Evolutionary conservation across 2,113 vertebrate species (phyloP), one percentile per base, ranked within the genome.

Genomic region (Deroptyus accipitrinus): DNA sequence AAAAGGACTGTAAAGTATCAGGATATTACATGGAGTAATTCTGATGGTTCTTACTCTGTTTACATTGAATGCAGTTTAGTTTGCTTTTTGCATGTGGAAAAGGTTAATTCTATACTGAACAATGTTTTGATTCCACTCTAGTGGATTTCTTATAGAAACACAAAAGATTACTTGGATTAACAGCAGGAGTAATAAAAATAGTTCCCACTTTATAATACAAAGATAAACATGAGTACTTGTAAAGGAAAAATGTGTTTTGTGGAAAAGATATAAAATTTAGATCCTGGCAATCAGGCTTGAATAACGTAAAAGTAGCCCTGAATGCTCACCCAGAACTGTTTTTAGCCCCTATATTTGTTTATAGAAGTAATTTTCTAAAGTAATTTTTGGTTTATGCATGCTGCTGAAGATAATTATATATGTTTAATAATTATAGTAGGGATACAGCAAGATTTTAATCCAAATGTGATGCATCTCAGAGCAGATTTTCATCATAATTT

Each of bases 1-100:
- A 94, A 91, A 96, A 96, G 80, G 88, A 78, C 69, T 82, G 77
- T 96, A 94, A 96, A 96, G 41, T 84, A 94, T 88, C 83, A 93
- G 90, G 86, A 91, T 95, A 96, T 96, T 96, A 86, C 92, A 86
- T 0, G 79, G 19, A 78, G 69, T 73, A 92, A 88, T 41, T 35
- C 42, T 87, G 88, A 95, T 85, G 83, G 77, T 37, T 87, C 80
- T 87, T 76, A 69, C 39, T 82, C 25, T 90, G 46, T 78, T 94
- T 94, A 82, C n/a, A 49, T 13, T 93, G 80, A 95, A 86, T 84
- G 81, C 80, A 79, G 48, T 74, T 77, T 44, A 30, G 59, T 84
- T 92, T 91, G 35, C 39, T 84, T 96, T 92, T 93, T 91, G 42
- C 74, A 49, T 93, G 86, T 42, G 93, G 59, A 39, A 91, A 92